Percentiles rank a stretch among this genome's conserved stretches.
Evolutionary conservation across 35 echinoderm and acorn worm genomes (phyloP).

Genomic region (Lytechinus variegatus): DNA sequence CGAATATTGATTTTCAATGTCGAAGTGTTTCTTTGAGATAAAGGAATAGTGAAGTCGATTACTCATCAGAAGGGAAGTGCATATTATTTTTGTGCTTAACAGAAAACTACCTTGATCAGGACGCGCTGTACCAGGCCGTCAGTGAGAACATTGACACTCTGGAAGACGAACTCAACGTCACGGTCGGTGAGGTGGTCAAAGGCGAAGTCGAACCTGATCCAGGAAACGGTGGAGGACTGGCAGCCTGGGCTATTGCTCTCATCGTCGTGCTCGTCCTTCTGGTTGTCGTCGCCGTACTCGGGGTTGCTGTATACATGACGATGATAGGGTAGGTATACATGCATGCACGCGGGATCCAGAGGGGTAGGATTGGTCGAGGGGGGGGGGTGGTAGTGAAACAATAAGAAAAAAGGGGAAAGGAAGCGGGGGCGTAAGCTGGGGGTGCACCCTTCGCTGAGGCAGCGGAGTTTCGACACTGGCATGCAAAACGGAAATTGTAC

Average conservation of each 20-base stretch:
- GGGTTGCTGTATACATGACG: slow-evolving; percentile 6
- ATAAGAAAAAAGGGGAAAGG: too few relatives aligned
- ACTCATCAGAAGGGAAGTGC: not conserved
- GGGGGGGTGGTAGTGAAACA: too few relatives aligned
- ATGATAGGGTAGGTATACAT: slow-evolving; percentile 7
- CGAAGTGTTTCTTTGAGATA: too few relatives aligned
- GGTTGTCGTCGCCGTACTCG: slow-evolving; percentile 31
- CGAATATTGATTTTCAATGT: too few relatives aligned
- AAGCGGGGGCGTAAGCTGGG: too few relatives aligned
- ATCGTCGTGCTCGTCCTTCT: slow-evolving; percentile 54
- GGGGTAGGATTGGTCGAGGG: too few relatives aligned
- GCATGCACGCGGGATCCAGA: too few relatives aligned
- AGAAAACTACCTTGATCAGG: slow-evolving; percentile 54
- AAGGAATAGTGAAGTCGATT: too few relatives aligned
- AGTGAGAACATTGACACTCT: slow-evolving; percentile 48
- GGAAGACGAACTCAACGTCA: slow-evolving; percentile 50
- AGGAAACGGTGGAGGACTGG: not conserved
- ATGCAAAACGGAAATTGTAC: too few relatives aligned
- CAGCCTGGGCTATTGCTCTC: slow-evolving; percentile 29
- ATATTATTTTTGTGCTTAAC: not conserved
- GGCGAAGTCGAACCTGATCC: slow-evolving; percentile 18
- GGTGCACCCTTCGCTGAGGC: too few relatives aligned
- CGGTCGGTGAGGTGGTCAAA: not conserved
- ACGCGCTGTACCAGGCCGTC: slow-evolving; percentile 48
- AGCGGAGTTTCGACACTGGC: too few relatives aligned